Evolutionary conservation across 2,888 invertebrate genomes (phyloP).

Genomic region (Aporophyla lueneburgensis): DNA sequence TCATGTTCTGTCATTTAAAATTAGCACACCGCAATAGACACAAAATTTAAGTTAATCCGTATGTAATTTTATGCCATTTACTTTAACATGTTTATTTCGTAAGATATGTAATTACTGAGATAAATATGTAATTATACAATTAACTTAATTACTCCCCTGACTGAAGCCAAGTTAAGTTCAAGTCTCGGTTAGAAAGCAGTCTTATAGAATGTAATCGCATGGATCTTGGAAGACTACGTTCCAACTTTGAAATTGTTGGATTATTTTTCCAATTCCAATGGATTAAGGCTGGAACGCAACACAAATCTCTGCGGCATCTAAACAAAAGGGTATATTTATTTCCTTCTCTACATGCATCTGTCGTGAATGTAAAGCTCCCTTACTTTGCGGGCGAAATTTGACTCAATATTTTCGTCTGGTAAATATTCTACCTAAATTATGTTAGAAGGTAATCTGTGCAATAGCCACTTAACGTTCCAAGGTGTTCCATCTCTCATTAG

Average conservation of each 20-base stretch:
- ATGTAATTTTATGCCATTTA: conserved; percentile 48
- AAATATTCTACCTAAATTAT: conserved; percentile 46
- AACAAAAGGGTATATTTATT: conserved; percentile 52
- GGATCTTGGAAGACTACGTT: conserved; percentile 52
- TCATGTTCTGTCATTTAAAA: conserved; percentile 42
- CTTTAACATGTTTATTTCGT: conserved; percentile 33
- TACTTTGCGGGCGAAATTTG: not conserved
- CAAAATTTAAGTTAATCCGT: conserved; percentile 35
- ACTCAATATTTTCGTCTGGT: conserved; percentile 27
- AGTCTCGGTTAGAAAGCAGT: conserved; percentile 36
- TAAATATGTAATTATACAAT: conserved; percentile 47
- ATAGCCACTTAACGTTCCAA: conserved; percentile 45
- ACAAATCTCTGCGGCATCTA: conserved; percentile 44
- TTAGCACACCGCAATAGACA: conserved; percentile 30
- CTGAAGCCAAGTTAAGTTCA: conserved; percentile 24
- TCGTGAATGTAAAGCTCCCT: conserved; percentile 12
- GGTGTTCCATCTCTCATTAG: conserved; percentile 50
- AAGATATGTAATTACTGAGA: conserved; percentile 31
- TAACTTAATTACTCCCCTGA: conserved; percentile 49
- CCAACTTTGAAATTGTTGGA: conserved; percentile 70
- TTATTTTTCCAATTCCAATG: conserved; percentile 76
- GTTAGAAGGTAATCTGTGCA: conserved; percentile 43
- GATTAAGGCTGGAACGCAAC: conserved; percentile 71
- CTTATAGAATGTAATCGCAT: conserved; percentile 44
- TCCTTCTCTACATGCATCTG: conserved; percentile 29